phyloP scores from a whole-genome alignment of 1,140 invertebrate species.

The Papilio machaon region DNA sequence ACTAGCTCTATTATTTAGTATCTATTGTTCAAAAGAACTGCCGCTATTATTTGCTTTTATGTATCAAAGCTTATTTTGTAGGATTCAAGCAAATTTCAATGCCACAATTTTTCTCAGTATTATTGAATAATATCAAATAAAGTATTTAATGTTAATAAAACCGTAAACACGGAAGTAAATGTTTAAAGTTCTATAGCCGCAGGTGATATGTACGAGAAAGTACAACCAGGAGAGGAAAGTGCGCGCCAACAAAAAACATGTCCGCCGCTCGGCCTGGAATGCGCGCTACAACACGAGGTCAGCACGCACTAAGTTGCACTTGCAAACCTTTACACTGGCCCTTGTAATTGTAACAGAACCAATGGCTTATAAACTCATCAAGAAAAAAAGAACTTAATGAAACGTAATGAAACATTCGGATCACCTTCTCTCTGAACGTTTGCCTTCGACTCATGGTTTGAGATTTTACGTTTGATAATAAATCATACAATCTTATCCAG shows the following conservation, averaged over 20 bases:
- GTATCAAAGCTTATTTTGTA: not conserved
- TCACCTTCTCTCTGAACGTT: too few species aligned
- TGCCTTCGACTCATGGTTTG: not conserved
- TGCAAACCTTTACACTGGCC: not conserved
- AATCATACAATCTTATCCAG: not conserved
- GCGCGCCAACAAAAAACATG: constrained; percentile 58
- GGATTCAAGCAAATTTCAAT: too few species aligned
- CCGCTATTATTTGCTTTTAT: not conserved
- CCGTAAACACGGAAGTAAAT: not conserved
- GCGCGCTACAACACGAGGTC: constrained; percentile 44
- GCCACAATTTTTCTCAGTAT: not conserved
- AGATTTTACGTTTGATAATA: not conserved
- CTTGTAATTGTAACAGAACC: constrained; percentile 20
- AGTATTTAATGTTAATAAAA: not conserved
- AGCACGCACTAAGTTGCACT: constrained; percentile 32
- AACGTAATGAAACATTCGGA: too few species aligned
- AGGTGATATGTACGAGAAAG: constrained; percentile 52
- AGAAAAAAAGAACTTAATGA: not conserved
- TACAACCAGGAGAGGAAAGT: constrained; percentile 62
- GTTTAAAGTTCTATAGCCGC: constrained; percentile 29
- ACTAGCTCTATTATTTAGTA: not conserved
- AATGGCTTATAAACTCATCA: constrained; percentile 14
- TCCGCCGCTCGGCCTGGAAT: constrained; percentile 53
- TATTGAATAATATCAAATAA: not conserved
- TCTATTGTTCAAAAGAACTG: not conserved